A percentile compares a stretch with the other conserved stretches of the same genome.
These are phyloP conservation scores for Clarias fuscus DNA, from an alignment of 2,797 vertebrate species.

Conservation along the genomic window DNA sequence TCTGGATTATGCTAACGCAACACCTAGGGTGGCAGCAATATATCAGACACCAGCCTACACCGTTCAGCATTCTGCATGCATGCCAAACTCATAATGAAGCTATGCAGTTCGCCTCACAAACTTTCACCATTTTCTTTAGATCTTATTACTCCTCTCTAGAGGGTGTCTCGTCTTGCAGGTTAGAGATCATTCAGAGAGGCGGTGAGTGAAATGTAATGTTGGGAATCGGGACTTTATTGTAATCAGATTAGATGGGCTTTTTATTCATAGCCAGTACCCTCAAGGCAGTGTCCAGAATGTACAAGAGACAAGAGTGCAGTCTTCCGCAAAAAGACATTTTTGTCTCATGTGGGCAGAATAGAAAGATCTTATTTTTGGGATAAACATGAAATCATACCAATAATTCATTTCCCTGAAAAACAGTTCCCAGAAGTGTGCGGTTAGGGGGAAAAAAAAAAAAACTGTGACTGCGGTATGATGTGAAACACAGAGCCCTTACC, in stretches of 20 bases:
- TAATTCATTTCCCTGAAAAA: background rate
- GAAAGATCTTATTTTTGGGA: background rate
- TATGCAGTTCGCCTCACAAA: slow-evolving; percentile 46
- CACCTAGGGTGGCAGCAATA: slow-evolving; percentile 19
- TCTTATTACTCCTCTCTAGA: slow-evolving; percentile 47
- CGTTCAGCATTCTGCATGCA: slow-evolving; percentile 41
- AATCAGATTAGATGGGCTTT: slow-evolving; percentile 47
- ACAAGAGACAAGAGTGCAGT: slow-evolving; percentile 23
- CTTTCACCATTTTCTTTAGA: slow-evolving; percentile 47
- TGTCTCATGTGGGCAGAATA: background rate
- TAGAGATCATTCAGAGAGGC: slow-evolving; percentile 25
- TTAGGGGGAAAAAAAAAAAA: background rate
- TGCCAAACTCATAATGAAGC: slow-evolving; percentile 44
- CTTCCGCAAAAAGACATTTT: background rate
- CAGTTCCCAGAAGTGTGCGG: background rate
- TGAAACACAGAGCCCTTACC: background rate
- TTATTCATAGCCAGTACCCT: slow-evolving; percentile 37
- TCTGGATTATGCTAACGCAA: slow-evolving; percentile 47
- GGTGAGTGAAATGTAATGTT: slow-evolving; percentile 30
- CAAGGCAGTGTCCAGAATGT: slow-evolving; percentile 29
- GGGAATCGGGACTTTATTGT: slow-evolving; percentile 44
- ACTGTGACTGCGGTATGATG: background rate
- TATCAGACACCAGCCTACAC: slow-evolving; percentile 27
- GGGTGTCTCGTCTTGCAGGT: slow-evolving; percentile 35
- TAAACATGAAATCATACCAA: background rate